Percentiles rank a stretch among this genome's conserved stretches.
Conservation (phyloP, 2,797 vertebrate species). For the Natrix natrix region DNA sequence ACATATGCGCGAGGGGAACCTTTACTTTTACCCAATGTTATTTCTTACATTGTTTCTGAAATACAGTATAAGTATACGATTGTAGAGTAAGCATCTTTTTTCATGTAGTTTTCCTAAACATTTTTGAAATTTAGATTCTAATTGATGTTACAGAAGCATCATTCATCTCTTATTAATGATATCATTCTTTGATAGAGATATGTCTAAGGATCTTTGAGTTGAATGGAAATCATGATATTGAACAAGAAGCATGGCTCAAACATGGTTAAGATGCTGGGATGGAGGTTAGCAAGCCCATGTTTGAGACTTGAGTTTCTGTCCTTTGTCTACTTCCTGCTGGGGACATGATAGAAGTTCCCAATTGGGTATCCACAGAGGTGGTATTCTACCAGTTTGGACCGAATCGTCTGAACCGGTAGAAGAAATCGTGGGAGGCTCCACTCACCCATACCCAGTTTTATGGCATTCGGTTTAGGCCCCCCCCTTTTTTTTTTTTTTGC, state of each 20-base stretch:
- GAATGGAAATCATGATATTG: not conserved
- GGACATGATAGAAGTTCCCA: not conserved
- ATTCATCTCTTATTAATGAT: not conserved
- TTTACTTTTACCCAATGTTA: no score
- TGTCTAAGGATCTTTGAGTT: not conserved
- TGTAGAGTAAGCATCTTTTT: not conserved
- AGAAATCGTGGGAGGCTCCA: no score
- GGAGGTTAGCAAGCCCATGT: not conserved
- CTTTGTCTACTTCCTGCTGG: not conserved
- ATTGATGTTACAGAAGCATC: not conserved
- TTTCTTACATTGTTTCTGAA: not conserved
- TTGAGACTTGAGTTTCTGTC: not conserved
- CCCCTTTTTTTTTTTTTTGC: no score
- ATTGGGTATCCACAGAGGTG: not conserved
- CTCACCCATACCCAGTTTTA: no score
- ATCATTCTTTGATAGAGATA: not conserved
- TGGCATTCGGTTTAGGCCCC: no score
- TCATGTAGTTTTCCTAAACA: not conserved
- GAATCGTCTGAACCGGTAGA: no score
- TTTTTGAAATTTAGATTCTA: not conserved
- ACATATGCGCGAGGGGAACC: no score
- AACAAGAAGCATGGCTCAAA: not conserved
- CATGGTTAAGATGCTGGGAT: not conserved
- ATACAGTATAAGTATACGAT: not conserved
- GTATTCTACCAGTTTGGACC: no score